Conservation (phyloP, 2,888 invertebrate genomes). For the Hartigia nigra region DNA sequence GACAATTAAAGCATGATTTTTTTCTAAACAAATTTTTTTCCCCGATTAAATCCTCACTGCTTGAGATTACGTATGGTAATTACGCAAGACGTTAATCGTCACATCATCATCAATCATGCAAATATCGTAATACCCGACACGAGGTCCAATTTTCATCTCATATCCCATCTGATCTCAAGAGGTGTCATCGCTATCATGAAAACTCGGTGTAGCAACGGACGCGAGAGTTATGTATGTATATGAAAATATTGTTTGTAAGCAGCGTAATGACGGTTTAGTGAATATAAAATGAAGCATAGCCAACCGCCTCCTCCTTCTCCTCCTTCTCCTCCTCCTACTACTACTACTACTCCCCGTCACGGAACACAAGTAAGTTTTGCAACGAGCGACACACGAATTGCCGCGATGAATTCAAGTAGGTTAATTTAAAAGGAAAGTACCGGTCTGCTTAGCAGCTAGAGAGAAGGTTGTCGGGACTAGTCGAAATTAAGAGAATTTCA, state of each 20-base stretch:
- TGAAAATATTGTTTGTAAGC: background rate
- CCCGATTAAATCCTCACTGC: background rate
- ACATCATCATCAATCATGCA: background rate
- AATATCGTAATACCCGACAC: background rate
- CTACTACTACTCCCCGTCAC: no score
- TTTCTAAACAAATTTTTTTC: background rate
- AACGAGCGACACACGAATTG: background rate
- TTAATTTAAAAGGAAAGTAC: background rate
- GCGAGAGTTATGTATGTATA: background rate
- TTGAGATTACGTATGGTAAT: background rate
- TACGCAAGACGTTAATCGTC: background rate
- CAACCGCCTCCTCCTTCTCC: no score
- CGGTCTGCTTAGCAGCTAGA: background rate
- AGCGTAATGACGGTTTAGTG: background rate
- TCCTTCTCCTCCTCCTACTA: no score
- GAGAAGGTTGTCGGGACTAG: background rate
- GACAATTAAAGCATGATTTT: no score
- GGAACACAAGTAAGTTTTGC: background rate
- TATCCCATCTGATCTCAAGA: background rate
- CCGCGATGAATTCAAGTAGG: background rate
- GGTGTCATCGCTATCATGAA: background rate
- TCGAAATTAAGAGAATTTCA: background rate
- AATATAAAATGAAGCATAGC: background rate
- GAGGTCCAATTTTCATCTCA: background rate
- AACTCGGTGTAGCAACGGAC: background rate